A percentile compares a stretch with the other conserved stretches of the same genome.
Conservation (phyloP, 2,888 invertebrate genomes). For the Subacronicta megacephala region DNA sequence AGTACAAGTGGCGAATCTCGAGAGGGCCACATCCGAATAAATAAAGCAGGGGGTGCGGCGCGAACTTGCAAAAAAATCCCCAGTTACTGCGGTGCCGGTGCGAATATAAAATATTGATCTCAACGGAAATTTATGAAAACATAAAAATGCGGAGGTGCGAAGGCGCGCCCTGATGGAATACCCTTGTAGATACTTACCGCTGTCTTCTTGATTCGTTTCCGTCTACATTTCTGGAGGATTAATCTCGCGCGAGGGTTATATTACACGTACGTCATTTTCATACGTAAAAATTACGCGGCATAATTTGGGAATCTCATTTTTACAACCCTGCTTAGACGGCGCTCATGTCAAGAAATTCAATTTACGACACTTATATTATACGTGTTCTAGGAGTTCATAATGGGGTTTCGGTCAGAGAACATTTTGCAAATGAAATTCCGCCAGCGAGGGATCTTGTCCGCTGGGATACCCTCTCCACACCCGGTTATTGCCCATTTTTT, state of each 20-base stretch:
- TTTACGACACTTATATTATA: constrained; percentile 63
- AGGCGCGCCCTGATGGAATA: constrained; percentile 77
- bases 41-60: constrained; percentile 71
- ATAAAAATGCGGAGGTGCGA: constrained; percentile 83
- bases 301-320: constrained; percentile 59
- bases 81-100: constrained; percentile 74
- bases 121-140: constrained; percentile 86
- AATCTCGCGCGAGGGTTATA: constrained; percentile 59
- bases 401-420: constrained; percentile 70
- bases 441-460: constrained; percentile 68
- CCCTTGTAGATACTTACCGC: constrained; percentile 68
- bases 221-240: constrained; percentile 61
- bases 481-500: constrained; percentile 80
- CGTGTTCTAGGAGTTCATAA: constrained; percentile 66
- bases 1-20: constrained; percentile 78
- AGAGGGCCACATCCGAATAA: constrained; percentile 77
- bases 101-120: constrained; percentile 88
- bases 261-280: constrained; percentile 58
- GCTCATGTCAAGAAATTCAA: constrained; percentile 61
- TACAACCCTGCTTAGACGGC: constrained; percentile 48
- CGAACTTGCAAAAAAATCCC: constrained; percentile 77
- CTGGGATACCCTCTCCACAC: constrained; percentile 67
- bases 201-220: constrained; percentile 62
- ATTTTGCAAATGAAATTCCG: constrained; percentile 81
- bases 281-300: constrained; percentile 57